Percentiles rank a stretch among this genome's conserved stretches.
phyloP scores from a whole-genome alignment of 2,888 invertebrate genomes.

The Xanthorhoe designata region DNA sequence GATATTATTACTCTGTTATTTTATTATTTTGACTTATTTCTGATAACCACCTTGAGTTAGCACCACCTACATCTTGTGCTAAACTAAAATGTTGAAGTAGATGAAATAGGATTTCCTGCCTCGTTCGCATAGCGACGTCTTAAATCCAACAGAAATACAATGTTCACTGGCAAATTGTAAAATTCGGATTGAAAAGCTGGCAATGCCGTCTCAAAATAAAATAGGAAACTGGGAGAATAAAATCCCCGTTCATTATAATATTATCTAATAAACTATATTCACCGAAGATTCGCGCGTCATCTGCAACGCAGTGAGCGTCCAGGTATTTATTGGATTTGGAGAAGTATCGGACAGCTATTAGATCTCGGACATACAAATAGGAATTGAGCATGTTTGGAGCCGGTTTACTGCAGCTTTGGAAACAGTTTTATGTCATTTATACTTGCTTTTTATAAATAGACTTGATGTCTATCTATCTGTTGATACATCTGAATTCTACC shows the following conservation, averaged over 20 bases:
- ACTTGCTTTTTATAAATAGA: not conserved
- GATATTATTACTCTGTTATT: not conserved
- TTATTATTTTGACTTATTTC: too few species aligned
- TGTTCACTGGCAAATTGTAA: not conserved
- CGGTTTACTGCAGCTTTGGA: not conserved
- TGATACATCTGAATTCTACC: too few species aligned
- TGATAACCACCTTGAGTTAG: not conserved
- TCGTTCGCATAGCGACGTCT: too few species aligned
- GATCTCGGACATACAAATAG: slow-evolving; percentile 10
- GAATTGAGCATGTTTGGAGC: slow-evolving; percentile 8
- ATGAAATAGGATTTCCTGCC: too few species aligned
- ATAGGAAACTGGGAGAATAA: not conserved
- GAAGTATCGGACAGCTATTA: slow-evolving; percentile 23
- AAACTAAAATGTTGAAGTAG: not conserved
- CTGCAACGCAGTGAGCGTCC: not conserved
- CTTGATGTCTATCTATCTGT: too few species aligned
- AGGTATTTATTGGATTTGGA: slow-evolving; percentile 18
- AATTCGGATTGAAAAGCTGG: not conserved
- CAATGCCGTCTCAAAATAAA: not conserved
- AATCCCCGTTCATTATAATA: not conserved
- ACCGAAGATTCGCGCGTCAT: slow-evolving; percentile 9
- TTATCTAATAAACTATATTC: not conserved
- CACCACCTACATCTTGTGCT: not conserved
- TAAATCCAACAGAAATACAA: not conserved
- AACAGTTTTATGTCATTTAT: slow-evolving; percentile 1